phyloP scores from a whole-genome alignment of 2,113 vertebrate species.

The Crotophaga sulcirostris region DNA sequence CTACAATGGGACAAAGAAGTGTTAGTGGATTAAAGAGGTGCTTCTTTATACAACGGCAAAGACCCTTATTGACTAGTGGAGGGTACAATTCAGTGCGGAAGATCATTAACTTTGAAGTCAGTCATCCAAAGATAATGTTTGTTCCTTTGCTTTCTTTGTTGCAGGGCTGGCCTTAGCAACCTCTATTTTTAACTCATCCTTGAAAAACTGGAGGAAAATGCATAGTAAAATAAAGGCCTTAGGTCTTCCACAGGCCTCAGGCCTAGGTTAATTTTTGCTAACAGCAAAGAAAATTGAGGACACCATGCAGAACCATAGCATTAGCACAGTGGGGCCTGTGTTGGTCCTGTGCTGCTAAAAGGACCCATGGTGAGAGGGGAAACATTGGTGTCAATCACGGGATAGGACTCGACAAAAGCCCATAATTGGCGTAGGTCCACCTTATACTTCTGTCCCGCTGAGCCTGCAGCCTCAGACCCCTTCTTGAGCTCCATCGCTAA shows the following conservation, averaged over 20 bases:
- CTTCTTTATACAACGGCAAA: constrained; percentile 79
- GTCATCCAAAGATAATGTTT: constrained; percentile 86
- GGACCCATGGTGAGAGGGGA: constrained; percentile 86
- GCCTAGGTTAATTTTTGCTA: constrained; percentile 79
- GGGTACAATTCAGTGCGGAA: constrained; percentile 81
- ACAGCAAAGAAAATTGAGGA: constrained; percentile 82
- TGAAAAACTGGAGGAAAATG: constrained; percentile 74
- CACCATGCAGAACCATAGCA: constrained; percentile 77
- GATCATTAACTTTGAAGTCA: constrained; percentile 90
- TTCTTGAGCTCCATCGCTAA: constrained; percentile 81
- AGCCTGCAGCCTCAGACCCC: constrained; percentile 71
- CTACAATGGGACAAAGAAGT: constrained; percentile 84
- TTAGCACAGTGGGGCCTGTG: constrained; percentile 85
- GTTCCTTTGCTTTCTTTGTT: constrained; percentile 82
- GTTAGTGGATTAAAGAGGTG: constrained; percentile 85
- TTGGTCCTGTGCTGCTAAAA: constrained; percentile 83
- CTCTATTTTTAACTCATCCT: constrained; percentile 81
- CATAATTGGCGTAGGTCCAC: constrained; percentile 89
- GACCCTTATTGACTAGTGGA: constrained; percentile 80
- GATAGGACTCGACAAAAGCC: constrained; percentile 79
- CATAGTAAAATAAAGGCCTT: constrained; percentile 78
- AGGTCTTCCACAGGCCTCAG: constrained; percentile 74
- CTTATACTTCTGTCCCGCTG: constrained; percentile 85
- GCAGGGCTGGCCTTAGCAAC: constrained; percentile 79
- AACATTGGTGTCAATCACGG: constrained; percentile 88